Conservation (phyloP, 2,113 vertebrate genomes). For the Rhinichthys klamathensis region DNA sequence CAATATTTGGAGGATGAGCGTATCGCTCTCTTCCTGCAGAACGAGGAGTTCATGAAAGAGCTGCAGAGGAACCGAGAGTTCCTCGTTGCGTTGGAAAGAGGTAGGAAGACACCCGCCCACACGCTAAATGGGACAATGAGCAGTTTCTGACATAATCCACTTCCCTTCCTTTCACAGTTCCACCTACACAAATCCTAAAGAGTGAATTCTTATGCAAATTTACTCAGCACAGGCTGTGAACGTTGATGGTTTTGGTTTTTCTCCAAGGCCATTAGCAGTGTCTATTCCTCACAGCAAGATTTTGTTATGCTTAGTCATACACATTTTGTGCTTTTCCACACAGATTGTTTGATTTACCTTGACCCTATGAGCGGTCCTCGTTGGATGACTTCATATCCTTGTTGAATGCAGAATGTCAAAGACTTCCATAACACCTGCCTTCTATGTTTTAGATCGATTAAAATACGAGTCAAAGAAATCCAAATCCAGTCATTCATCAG, state of each 20-base stretch:
- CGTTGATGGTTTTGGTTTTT: not conserved
- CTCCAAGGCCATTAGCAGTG: not conserved
- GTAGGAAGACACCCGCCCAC: constrained; percentile 65
- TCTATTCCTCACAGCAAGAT: not conserved
- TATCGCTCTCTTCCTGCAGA: constrained; percentile 94
- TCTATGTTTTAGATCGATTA: constrained; percentile 90
- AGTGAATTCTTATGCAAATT: not conserved
- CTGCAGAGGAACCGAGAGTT: constrained; percentile 95
- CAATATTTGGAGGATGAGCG: constrained; percentile 96
- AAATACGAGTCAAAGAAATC: constrained; percentile 97
- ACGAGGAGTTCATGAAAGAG: constrained; percentile 97
- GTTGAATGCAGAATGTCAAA: not conserved
- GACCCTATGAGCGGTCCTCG: not conserved
- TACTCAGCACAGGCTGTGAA: not conserved
- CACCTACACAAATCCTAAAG: constrained; percentile 20
- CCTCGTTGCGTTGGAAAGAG: constrained; percentile 94
- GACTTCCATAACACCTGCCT: constrained; percentile 21
- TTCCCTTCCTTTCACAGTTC: constrained; percentile 4
- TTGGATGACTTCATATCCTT: not conserved
- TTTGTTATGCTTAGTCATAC: not conserved
- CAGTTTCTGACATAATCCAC: not conserved
- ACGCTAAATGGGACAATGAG: not conserved
- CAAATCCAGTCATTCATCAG: constrained; percentile 79
- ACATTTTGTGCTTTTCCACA: not conserved
- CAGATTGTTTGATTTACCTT: not conserved